A percentile compares a stretch with the other conserved stretches of the same genome.
Evolutionary conservation across 1,140 invertebrate species (phyloP).

Genomic region (Geopemphigus sp.): DNA sequence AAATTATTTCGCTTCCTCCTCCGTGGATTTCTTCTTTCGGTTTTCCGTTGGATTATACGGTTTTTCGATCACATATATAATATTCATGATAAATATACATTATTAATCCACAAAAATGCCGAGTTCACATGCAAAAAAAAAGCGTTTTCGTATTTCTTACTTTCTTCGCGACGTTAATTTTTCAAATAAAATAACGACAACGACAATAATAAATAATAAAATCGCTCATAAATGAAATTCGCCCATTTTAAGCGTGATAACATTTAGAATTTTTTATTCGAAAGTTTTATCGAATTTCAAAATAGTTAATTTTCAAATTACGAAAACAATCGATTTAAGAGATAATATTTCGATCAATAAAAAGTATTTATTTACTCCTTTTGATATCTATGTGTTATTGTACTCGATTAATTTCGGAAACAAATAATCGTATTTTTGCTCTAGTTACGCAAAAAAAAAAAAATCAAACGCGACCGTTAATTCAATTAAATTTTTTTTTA

Average conservation of each 20-base stretch:
- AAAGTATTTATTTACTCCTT: too few relatives aligned
- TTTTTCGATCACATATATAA: neutral
- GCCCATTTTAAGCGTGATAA: neutral
- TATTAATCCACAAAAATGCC: neutral
- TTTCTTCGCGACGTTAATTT: neutral
- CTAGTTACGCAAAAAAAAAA: too few relatives aligned
- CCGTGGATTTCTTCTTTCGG: neutral
- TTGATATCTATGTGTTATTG: too few relatives aligned
- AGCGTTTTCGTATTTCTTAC: neutral
- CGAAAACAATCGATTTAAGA: too few relatives aligned
- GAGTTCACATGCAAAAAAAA: neutral
- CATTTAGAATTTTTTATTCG: neutral
- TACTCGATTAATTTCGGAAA: too few relatives aligned
- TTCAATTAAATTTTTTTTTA: conserved; percentile 58
- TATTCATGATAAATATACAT: neutral
- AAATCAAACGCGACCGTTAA: too few relatives aligned
- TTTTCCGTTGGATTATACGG: neutral
- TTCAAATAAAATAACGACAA: neutral
- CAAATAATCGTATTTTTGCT: too few relatives aligned
- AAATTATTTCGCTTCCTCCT: neutral
- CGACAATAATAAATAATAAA: neutral
- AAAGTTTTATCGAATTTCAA: neutral
- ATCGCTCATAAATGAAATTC: neutral
- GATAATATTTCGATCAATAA: too few relatives aligned
- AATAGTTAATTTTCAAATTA: too few relatives aligned